Conservation (phyloP, 2,888 invertebrate species). For the Volucella zonaria region DNA sequence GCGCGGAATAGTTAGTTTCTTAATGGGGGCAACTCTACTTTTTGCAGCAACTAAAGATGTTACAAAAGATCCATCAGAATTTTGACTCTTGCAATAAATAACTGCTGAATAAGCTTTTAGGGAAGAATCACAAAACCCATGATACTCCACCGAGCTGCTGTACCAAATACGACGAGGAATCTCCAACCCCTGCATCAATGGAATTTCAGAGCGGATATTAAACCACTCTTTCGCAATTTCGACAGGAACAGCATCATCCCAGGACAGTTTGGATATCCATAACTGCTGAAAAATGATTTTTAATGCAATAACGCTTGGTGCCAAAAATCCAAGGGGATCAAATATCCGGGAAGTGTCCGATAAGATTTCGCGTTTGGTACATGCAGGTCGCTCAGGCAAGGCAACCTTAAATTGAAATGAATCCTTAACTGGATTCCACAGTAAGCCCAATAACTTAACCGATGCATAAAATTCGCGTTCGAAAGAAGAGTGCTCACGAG, state of each 20-base stretch:
- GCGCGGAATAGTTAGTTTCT: background rate
- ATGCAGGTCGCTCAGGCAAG: too few species aligned
- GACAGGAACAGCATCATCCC: background rate
- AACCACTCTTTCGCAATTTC: background rate
- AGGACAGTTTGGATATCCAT: background rate
- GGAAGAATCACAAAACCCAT: background rate
- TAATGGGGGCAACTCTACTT: slow-evolving; percentile 7
- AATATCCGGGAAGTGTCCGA: background rate
- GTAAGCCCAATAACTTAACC: background rate
- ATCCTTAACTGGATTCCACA: background rate
- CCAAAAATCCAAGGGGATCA: background rate
- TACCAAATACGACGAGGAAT: background rate
- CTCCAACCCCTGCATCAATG: background rate
- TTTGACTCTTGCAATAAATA: background rate
- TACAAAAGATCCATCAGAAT: background rate
- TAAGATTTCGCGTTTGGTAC: background rate
- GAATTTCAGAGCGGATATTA: background rate
- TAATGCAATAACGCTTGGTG: background rate
- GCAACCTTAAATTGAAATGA: background rate
- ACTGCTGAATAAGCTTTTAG: background rate
- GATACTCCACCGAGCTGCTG: background rate
- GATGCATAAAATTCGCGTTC: background rate
- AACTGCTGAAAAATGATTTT: background rate
- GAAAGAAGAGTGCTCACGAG: background rate
- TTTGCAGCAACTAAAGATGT: background rate